Percentiles rank a stretch among this genome's conserved stretches.
Evolutionary conservation across 2,113 vertebrate genomes (phyloP).

Genomic region (Electrona antarctica): DNA sequence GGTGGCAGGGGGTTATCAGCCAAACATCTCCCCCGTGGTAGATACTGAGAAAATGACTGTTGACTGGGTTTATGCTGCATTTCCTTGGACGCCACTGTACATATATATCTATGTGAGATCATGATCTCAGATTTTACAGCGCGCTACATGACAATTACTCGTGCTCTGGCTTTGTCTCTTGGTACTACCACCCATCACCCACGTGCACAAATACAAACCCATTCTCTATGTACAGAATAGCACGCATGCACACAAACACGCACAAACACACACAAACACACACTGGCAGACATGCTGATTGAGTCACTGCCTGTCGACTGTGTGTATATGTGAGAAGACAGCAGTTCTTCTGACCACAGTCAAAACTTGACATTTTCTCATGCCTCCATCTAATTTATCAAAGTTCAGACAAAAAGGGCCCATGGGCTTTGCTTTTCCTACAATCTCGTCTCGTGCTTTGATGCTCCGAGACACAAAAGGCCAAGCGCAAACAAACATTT

Average conservation of each 20-base stretch:
- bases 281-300: slow-evolving; percentile 65
- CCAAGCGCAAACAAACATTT: too few relatives aligned
- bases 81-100: slow-evolving; percentile 63
- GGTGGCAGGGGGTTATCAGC: slow-evolving; percentile 47
- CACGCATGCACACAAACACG: background rate
- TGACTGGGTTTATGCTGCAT: slow-evolving; percentile 52
- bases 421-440: slow-evolving; percentile 80
- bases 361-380: slow-evolving; percentile 89
- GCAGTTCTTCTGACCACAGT: slow-evolving; percentile 82
- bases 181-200: too few relatives aligned
- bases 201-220: too few relatives aligned
- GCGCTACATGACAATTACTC: too few relatives aligned
- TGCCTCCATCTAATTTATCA: slow-evolving; percentile 86
- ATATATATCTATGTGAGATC: slow-evolving; percentile 59
- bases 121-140: slow-evolving; percentile 47
- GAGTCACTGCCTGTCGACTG: slow-evolving; percentile 72
- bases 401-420: slow-evolving; percentile 91
- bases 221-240: too few relatives aligned
- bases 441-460: slow-evolving; percentile 58
- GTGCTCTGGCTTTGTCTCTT: too few relatives aligned
- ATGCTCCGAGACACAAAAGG: too few relatives aligned
- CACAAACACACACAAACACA: slow-evolving; percentile 10
- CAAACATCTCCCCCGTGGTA: slow-evolving; percentile 50
- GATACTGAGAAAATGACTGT: slow-evolving; percentile 67
- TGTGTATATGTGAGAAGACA: slow-evolving; percentile 63